Percentiles rank a stretch among this genome's conserved stretches.
phyloP scores from a whole-genome alignment of 1,140 invertebrate species.

The Coptotermes formosanus region DNA sequence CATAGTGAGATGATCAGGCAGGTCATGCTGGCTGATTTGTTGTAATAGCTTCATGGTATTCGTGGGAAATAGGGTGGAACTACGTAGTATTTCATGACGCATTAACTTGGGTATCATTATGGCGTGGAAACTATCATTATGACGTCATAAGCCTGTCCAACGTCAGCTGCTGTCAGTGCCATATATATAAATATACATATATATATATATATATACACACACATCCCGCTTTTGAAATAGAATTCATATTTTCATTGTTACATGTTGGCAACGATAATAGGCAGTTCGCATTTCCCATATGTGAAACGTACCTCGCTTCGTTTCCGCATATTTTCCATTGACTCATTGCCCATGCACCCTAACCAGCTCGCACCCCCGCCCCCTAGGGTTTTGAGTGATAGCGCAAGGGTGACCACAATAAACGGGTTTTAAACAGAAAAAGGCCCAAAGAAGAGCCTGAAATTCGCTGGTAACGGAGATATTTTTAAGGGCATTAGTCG shows the following conservation, averaged over 20 bases:
- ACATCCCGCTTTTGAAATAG: background rate
- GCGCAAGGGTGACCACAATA: background rate
- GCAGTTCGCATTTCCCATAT: background rate
- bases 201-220: too few species aligned
- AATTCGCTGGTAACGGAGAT: too few species aligned
- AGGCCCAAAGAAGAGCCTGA: too few species aligned
- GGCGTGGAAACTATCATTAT: background rate
- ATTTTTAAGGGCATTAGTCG: too few species aligned
- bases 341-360: background rate
- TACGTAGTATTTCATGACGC: background rate
- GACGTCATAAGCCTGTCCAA: background rate
- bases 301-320: background rate
- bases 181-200: too few species aligned
- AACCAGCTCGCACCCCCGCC: background rate
- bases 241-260: background rate
- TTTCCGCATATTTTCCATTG: constrained; percentile 1
- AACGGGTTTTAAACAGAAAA: too few species aligned
- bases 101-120: background rate
- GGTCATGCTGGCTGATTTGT: background rate
- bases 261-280: background rate
- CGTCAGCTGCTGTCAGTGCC: background rate
- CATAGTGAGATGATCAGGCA: background rate
- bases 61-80: background rate
- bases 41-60: background rate
- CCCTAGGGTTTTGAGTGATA: background rate